These are phyloP conservation scores for Prolemur simus DNA, from an alignment of 2,113 vertebrate genomes.

Conservation along the genomic window DNA sequence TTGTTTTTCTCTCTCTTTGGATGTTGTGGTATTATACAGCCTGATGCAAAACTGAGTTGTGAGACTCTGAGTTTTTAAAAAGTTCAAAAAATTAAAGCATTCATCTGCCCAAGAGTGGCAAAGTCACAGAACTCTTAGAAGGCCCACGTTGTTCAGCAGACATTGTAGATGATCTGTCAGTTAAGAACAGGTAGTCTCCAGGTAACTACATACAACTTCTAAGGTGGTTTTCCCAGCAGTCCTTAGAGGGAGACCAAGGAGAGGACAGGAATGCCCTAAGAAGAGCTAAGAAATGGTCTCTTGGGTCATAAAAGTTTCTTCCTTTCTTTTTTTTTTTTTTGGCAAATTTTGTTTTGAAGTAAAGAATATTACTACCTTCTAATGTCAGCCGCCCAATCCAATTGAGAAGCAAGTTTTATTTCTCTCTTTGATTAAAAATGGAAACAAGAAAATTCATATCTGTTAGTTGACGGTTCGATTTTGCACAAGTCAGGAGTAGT, in stretches of 20 bases:
- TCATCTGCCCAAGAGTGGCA: background rate
- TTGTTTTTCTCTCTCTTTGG: background rate
- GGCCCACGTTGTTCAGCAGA: background rate
- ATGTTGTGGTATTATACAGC: background rate
- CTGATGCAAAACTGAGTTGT: background rate
- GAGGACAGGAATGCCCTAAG: background rate
- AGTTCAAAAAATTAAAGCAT: background rate
- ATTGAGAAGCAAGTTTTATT: background rate
- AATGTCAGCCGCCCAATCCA: background rate
- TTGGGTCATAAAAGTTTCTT: background rate
- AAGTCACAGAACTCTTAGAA: background rate
- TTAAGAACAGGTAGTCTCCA: background rate
- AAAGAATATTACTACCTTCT: background rate
- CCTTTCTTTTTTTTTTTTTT: background rate
- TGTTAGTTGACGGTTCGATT: background rate
- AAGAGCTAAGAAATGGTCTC: background rate
- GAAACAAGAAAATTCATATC: background rate
- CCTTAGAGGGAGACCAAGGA: background rate
- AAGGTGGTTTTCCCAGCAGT: background rate
- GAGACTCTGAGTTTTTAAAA: background rate
- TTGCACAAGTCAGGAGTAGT: background rate
- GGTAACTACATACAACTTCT: background rate
- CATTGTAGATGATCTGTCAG: background rate
- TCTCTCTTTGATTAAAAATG: background rate
- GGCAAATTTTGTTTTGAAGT: background rate